Evolutionary conservation across 2,888 invertebrate genomes (phyloP).

Genomic region (Microctonus brassicae): DNA sequence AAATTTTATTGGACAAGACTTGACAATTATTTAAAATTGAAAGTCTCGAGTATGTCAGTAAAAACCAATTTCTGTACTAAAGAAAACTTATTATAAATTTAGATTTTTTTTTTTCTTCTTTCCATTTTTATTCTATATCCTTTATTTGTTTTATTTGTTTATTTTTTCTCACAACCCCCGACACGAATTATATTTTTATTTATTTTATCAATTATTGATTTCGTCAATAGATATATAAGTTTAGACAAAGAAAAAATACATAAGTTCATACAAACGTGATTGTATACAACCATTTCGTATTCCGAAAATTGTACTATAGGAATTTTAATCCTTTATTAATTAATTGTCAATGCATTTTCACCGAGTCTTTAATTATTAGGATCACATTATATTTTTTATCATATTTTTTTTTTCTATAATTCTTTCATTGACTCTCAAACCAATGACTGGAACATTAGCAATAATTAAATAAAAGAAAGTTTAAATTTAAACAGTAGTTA

Average conservation of each 20-base stretch:
- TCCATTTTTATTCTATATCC: background rate
- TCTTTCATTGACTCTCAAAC: conserved; percentile 18
- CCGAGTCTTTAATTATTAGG: background rate
- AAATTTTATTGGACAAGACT: background rate
- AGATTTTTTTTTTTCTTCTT: background rate
- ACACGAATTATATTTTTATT: conserved; percentile 9
- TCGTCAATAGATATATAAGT: conserved; percentile 26
- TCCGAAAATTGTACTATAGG: conserved; percentile 42
- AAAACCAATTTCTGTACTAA: background rate
- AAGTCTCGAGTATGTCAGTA: background rate
- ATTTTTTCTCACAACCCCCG: conserved; percentile 4
- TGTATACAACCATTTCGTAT: conserved; percentile 29
- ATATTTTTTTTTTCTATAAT: conserved; percentile 18
- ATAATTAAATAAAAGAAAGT: conserved; percentile 33
- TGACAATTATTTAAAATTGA: background rate
- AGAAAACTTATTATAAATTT: conserved; percentile 1
- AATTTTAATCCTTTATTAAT: conserved; percentile 29
- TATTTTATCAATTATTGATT: conserved; percentile 4
- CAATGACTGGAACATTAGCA: conserved; percentile 20
- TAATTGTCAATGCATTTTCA: conserved; percentile 6
- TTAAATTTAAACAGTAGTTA: conserved; percentile 34
- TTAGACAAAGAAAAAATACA: conserved; percentile 43
- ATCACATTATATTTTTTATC: conserved; percentile 24
- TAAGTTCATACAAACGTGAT: conserved; percentile 40
- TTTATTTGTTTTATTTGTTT: background rate